Percentiles rank a stretch among this genome's conserved stretches.
Conservation (phyloP, 2,888 invertebrate genomes). For the Pyrochroa serraticornis region DNA sequence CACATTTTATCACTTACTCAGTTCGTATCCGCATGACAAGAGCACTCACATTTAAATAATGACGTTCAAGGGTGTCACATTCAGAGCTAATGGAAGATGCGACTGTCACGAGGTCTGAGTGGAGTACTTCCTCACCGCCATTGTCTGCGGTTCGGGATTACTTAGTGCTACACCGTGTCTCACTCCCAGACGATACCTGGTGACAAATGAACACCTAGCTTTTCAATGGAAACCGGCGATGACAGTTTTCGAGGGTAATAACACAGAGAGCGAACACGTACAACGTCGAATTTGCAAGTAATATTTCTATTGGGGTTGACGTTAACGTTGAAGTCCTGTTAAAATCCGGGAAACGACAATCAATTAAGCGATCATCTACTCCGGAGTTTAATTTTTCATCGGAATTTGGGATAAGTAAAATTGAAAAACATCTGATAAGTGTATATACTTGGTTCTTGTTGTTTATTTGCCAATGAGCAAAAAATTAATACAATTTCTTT, state of each 20-base stretch:
- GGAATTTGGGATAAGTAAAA: no score
- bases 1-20: conserved; percentile 24
- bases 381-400: no score
- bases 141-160: conserved; percentile 50
- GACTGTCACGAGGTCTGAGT: conserved; percentile 53
- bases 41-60: conserved; percentile 51
- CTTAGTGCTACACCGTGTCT: conserved; percentile 46
- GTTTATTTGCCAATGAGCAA: no score
- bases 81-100: conserved; percentile 52
- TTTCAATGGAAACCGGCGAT: conserved; percentile 42
- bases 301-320: no score
- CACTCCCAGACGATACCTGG: conserved; percentile 42
- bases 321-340: no score
- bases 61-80: conserved; percentile 49
- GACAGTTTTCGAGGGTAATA: background rate
- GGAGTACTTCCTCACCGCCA: conserved; percentile 50
- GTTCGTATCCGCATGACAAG: conserved; percentile 21
- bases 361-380: no score
- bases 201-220: conserved; percentile 56
- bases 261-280: background rate
- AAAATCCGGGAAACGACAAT: no score
- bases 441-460: no score
- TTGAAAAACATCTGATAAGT: no score
- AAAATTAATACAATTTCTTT: no score
- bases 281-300: background rate